phyloP scores from a whole-genome alignment of 2,797 vertebrate species.

The Pyrocephalus nanus region DNA sequence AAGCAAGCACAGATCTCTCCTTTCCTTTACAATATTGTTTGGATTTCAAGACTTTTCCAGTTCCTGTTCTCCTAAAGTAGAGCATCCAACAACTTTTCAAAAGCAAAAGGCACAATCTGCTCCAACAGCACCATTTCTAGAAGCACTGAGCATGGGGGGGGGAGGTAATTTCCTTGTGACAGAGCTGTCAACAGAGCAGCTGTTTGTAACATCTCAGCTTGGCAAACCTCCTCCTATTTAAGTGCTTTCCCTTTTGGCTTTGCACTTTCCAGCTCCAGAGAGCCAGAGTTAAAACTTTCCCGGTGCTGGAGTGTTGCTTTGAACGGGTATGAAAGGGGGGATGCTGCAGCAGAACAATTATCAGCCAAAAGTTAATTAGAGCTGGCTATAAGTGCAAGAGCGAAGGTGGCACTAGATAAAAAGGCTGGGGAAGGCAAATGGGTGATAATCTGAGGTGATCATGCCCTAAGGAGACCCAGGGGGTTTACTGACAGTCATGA shows the following conservation, averaged over 20 bases:
- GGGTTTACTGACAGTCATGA: neutral
- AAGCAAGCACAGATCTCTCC: neutral
- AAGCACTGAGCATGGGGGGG: neutral
- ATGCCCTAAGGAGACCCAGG: neutral
- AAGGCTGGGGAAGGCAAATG: neutral
- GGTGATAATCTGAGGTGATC: neutral
- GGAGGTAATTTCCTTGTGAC: neutral
- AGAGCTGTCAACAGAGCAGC: conserved; percentile 7
- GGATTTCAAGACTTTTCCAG: neutral
- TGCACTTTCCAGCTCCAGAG: neutral
- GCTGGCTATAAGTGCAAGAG: neutral
- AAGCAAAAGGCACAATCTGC: neutral
- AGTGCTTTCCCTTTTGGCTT: neutral
- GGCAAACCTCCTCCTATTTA: neutral
- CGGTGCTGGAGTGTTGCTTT: neutral
- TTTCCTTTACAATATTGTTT: neutral
- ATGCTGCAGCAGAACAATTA: neutral
- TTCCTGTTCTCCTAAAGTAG: neutral
- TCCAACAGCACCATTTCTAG: neutral
- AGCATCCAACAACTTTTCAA: neutral
- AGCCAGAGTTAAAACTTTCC: neutral
- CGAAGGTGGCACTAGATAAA: rapidly evolving
- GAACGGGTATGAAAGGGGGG: neutral
- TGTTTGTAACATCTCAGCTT: neutral
- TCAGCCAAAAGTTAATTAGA: neutral